phyloP scores from a whole-genome alignment of 2,113 vertebrate species.

The Xenus cinereus region DNA sequence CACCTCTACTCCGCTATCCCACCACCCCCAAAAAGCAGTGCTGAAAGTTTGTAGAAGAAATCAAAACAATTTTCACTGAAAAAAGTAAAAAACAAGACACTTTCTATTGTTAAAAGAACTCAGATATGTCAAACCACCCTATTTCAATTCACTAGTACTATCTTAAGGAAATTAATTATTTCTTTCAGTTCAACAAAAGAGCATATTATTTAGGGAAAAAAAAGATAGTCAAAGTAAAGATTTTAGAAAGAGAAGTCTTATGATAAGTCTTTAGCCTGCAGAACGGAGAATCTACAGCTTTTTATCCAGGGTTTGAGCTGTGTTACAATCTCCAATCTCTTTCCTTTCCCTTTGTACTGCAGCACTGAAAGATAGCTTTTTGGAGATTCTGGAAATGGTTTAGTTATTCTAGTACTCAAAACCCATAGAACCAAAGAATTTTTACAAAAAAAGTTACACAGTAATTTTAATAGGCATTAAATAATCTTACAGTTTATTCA shows the following conservation, averaged over 20 bases:
- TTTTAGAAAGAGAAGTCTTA: neutral
- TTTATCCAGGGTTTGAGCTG: neutral
- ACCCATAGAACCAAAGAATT: neutral
- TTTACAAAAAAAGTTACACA: neutral
- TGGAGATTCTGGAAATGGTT: neutral
- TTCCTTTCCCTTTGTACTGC: neutral
- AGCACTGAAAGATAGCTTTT: neutral
- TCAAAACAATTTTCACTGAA: neutral
- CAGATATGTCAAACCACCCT: neutral
- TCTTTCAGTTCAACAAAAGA: neutral
- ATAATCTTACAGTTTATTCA: neutral
- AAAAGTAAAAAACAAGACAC: neutral
- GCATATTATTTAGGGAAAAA: neutral
- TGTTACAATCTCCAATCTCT: neutral
- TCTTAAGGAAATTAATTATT: neutral
- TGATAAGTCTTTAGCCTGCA: neutral
- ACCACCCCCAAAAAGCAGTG: neutral
- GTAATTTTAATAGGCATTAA: neutral
- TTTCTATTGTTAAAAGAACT: neutral
- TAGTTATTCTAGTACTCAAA: neutral
- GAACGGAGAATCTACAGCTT: neutral
- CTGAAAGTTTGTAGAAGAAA: neutral
- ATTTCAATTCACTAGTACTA: neutral
- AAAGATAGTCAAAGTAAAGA: neutral
- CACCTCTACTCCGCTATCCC: rapidly evolving